A percentile compares a stretch with the other conserved stretches of the same genome.
phyloP scores from a whole-genome alignment of 2,113 vertebrate species.

The Delphinus delphis region DNA sequence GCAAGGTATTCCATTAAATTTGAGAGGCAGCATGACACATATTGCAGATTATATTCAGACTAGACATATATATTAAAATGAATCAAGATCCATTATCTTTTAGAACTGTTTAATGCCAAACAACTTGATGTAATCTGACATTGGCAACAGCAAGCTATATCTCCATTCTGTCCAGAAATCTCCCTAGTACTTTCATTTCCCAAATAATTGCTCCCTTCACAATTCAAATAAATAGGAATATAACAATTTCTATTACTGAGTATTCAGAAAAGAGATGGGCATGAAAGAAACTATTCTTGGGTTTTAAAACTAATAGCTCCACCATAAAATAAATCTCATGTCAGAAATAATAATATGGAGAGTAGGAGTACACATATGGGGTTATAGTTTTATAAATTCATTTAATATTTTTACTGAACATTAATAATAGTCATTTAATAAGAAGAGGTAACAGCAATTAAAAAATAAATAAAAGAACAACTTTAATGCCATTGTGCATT shows the following conservation, averaged over 20 bases:
- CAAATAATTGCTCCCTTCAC: constrained; percentile 53
- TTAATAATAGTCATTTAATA: neutral
- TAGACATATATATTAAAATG: constrained; percentile 17
- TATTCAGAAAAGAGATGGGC: neutral
- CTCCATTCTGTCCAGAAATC: constrained; percentile 7
- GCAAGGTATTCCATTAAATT: neutral
- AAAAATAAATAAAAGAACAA: neutral
- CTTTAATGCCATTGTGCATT: neutral
- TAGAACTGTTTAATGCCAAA: neutral
- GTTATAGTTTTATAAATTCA: neutral
- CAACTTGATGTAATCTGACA: constrained; percentile 23
- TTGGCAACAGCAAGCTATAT: neutral
- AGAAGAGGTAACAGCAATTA: neutral
- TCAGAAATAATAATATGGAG: neutral
- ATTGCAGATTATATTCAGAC: neutral
- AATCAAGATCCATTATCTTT: neutral
- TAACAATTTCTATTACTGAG: neutral
- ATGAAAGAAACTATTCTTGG: neutral
- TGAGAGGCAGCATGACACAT: neutral
- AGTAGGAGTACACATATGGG: neutral
- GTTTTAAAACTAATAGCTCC: constrained; percentile 6
- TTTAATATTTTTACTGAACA: neutral
- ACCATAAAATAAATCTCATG: neutral
- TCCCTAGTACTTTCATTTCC: constrained; percentile 35
- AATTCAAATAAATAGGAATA: constrained; percentile 66